Evolutionary conservation across 2,888 invertebrate genomes (phyloP), one percentile per base, ranked within the genome.

Genomic region (Onchidella celtica): DNA sequence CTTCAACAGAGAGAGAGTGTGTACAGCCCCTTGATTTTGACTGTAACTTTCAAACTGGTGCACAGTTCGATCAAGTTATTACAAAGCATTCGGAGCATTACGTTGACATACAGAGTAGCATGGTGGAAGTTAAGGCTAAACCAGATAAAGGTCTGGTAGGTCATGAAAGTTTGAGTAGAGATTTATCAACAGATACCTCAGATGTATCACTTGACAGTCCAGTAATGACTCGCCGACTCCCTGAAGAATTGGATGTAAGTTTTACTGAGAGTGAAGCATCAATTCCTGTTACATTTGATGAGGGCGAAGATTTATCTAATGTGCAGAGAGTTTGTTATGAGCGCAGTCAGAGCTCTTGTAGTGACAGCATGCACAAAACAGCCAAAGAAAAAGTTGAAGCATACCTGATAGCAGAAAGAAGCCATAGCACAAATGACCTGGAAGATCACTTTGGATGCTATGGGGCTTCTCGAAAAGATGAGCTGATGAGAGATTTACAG

Each of bases 221-320:
- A 21, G 3, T 11, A 17, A 61, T 34, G 9, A 34, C 36, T 47
- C 40, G 24, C n/a, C 63, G 61, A 38, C 69, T 81, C 2, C 81
- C 81, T n/a, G 74, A 74, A 17, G 75, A 72, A 38, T 55, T 81
- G 29, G 73, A 81, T 69, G 61, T 81, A 4, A 81, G 81, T 27
- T 81, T 81, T 47, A 81, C 81, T 40, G 81, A 81, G 32, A 81
- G 81, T 81, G 81, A 81, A 59, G 81, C 81, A 65, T 81, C 81
- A 27, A 68, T 81, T 32, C 81, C 81, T n/a, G 74, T 75, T 21
- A 75, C 29, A 47, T 74, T 75, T 68, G 81, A 81, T 38, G 61
- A n/a, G 14, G 77, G 68, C 2, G 81, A 75, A 29, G 75, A 69
- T 27, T 27, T 66, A 0, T 3, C 36, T 32, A 59, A 57, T 29